Evolutionary conservation across 1,140 invertebrate genomes (phyloP).

Genomic region (Drosophila repleta): DNA sequence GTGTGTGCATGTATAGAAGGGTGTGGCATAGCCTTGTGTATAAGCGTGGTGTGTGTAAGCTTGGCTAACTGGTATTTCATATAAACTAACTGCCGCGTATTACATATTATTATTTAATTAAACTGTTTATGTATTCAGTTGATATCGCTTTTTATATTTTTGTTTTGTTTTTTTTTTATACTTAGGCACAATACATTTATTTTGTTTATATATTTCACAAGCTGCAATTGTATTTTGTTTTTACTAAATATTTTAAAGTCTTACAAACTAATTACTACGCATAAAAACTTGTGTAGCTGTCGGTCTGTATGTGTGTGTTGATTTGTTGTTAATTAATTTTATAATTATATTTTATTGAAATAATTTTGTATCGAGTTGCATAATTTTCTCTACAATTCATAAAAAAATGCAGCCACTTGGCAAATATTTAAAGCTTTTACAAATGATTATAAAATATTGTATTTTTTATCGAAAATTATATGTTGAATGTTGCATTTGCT

Average conservation of each 20-base stretch:
- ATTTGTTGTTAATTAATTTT: slow-evolving; percentile 34
- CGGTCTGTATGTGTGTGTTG: slow-evolving; percentile 43
- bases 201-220: slow-evolving; percentile 49
- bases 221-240: slow-evolving; percentile 40
- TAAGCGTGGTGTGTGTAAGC: slow-evolving; percentile 55
- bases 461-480: slow-evolving; percentile 31
- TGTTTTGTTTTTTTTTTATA: slow-evolving; percentile 55
- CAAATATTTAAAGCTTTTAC: slow-evolving; percentile 75
- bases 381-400: slow-evolving; percentile 69
- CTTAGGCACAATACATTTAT: slow-evolving; percentile 81
- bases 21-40: slow-evolving; percentile 28
- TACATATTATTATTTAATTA: slow-evolving; percentile 32
- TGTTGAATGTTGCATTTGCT: slow-evolving; percentile 30
- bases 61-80: slow-evolving; percentile 54
- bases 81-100: slow-evolving; percentile 40
- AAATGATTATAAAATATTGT: slow-evolving; percentile 40
- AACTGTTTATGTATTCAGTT: slow-evolving; percentile 55
- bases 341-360: slow-evolving; percentile 50
- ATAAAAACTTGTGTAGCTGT: slow-evolving; percentile 69
- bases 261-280: slow-evolving; percentile 67
- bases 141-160: not conserved
- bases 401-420: slow-evolving; percentile 74
- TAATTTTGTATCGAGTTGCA: slow-evolving; percentile 57
- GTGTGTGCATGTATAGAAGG: slow-evolving; percentile 7
- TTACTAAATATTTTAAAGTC: slow-evolving; percentile 61